phyloP scores from a whole-genome alignment of 2,888 invertebrate species.

The Dermolepida albohirtum region DNA sequence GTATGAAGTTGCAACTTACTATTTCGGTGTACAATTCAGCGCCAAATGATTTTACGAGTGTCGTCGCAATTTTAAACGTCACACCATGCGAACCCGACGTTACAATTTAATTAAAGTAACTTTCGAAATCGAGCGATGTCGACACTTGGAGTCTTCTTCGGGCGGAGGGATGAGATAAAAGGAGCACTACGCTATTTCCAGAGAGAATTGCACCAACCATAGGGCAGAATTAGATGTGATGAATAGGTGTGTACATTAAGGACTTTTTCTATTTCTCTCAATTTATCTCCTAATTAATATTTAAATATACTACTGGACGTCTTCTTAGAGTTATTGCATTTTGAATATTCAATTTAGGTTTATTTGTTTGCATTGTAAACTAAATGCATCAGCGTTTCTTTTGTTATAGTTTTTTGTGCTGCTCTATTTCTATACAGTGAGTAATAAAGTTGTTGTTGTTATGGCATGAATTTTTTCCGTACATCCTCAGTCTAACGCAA shows the following conservation, averaged over 20 bases:
- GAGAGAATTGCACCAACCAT: background rate
- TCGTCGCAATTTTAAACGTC: constrained; percentile 25
- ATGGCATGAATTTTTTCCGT: too few relatives aligned
- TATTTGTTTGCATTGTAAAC: too few relatives aligned
- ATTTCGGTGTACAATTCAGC: constrained; percentile 14
- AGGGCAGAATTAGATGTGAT: background rate
- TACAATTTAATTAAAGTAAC: constrained; percentile 33
- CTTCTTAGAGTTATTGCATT: too few relatives aligned
- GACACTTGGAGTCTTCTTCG: background rate
- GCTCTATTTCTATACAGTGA: too few relatives aligned
- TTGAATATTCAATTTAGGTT: too few relatives aligned
- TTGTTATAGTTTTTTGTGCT: too few relatives aligned
- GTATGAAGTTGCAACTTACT: constrained; percentile 30
- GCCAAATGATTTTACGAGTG: constrained; percentile 32
- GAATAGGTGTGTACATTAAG: background rate
- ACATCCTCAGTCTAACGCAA: too few relatives aligned
- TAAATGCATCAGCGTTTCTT: too few relatives aligned
- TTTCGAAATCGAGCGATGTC: constrained; percentile 1
- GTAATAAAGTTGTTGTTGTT: too few relatives aligned
- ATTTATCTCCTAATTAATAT: too few relatives aligned
- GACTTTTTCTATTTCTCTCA: too few relatives aligned
- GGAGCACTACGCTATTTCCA: background rate
- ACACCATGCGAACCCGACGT: background rate
- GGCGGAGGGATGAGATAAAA: background rate
- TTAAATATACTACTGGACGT: too few relatives aligned